Evolutionary conservation across 2,113 vertebrate genomes (phyloP).

Genomic region (Girardinichthys multiradiatus): DNA sequence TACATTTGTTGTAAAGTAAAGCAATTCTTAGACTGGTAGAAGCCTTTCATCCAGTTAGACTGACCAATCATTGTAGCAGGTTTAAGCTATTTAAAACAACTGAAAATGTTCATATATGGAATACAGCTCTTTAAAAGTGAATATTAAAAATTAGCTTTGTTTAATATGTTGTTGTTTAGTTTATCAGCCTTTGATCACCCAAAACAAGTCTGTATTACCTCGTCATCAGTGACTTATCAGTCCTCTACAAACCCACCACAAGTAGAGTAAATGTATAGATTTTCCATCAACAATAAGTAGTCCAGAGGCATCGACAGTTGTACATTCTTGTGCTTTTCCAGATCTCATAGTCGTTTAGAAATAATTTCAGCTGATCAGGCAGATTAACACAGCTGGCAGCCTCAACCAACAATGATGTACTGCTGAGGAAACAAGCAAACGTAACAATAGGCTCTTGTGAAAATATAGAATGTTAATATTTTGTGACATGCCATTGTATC

Average conservation of each 20-base stretch:
- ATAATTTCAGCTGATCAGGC: background rate
- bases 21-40: background rate
- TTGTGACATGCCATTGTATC: background rate
- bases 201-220: background rate
- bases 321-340: background rate
- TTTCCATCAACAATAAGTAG: background rate
- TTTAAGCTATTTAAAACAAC: background rate
- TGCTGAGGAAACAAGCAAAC: background rate
- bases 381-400: background rate
- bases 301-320: background rate
- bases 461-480: background rate
- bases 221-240: too few relatives aligned
- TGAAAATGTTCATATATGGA: background rate
- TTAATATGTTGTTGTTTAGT: background rate
- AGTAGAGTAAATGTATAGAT: too few relatives aligned
- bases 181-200: background rate
- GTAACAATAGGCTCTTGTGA: background rate
- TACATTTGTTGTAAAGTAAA: background rate
- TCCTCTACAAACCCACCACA: too few relatives aligned
- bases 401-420: background rate
- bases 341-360: background rate
- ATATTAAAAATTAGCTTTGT: background rate
- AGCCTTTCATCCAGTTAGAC: background rate
- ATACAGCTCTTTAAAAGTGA: background rate
- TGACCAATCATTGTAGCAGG: background rate